phyloP scores from a whole-genome alignment of 2,797 vertebrate species.

The Tangara arthus region DNA sequence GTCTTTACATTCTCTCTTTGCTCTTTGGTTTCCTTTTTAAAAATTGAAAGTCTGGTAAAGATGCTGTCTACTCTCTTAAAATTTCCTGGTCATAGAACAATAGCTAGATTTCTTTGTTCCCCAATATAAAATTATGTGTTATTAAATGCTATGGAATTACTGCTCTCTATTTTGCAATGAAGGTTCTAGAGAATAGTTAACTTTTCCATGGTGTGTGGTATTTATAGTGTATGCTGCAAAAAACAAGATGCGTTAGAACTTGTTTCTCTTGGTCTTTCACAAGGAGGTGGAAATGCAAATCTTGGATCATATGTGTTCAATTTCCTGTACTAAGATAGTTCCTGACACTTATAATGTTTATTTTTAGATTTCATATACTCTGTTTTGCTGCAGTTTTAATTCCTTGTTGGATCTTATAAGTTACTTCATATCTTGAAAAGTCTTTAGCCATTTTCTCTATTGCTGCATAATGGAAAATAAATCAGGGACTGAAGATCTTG shows the following conservation, averaged over 20 bases:
- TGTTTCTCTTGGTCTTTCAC: background rate
- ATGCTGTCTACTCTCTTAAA: background rate
- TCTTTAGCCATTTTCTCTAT: background rate
- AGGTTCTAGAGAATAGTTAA: background rate
- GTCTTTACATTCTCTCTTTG: background rate
- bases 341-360: background rate
- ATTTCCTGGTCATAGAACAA: background rate
- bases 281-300: background rate
- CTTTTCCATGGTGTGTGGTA: background rate
- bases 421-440: background rate
- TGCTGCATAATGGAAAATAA: constrained; percentile 8
- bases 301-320: background rate
- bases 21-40: background rate
- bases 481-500: background rate
- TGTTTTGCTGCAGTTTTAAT: background rate
- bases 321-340: background rate
- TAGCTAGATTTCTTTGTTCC: background rate
- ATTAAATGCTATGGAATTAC: background rate
- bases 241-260: background rate
- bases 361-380: background rate
- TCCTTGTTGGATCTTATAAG: background rate
- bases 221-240: background rate
- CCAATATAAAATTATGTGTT: background rate
- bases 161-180: background rate
- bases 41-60: background rate